A percentile compares a stretch with the other conserved stretches of the same genome.
phyloP scores from a whole-genome alignment of 2,797 vertebrate species.

The Valencia hispanica region DNA sequence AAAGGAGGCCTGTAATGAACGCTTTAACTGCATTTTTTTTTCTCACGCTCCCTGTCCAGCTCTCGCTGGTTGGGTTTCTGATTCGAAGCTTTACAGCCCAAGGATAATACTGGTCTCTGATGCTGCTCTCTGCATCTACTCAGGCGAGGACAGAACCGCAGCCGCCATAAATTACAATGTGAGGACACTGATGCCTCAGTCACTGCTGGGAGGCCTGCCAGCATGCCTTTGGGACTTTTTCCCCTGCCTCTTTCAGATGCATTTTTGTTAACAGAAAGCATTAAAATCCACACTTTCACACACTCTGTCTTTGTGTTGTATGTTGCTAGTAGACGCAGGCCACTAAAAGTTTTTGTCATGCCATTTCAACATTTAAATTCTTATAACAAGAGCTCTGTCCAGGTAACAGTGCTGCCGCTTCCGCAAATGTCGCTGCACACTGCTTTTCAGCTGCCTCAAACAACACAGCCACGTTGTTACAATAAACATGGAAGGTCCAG shows the following conservation, averaged over 20 bases:
- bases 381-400: background rate
- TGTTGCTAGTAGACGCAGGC: background rate
- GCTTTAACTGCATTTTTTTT: conserved; percentile 64
- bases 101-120: conserved; percentile 65
- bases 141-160: conserved; percentile 72
- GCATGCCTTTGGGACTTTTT: conserved; percentile 69
- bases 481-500: background rate
- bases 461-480: background rate
- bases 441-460: background rate
- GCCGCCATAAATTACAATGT: conserved; percentile 74
- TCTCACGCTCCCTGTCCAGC: conserved; percentile 66
- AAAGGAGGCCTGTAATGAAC: conserved; percentile 72
- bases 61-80: conserved; percentile 52
- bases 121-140: conserved; percentile 65
- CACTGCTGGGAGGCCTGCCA: conserved; percentile 69
- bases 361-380: background rate
- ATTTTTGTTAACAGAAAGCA: conserved; percentile 40
- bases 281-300: conserved; percentile 33
- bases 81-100: conserved; percentile 68
- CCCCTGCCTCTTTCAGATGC: conserved; percentile 34
- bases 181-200: conserved; percentile 60
- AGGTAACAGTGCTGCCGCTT: background rate
- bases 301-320: conserved; percentile 20
- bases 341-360: background rate
- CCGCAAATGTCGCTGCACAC: background rate